A percentile compares a stretch with the other conserved stretches of the same genome.
Conservation (phyloP, 2,888 invertebrate genomes). For the Noctua fimbriata region DNA sequence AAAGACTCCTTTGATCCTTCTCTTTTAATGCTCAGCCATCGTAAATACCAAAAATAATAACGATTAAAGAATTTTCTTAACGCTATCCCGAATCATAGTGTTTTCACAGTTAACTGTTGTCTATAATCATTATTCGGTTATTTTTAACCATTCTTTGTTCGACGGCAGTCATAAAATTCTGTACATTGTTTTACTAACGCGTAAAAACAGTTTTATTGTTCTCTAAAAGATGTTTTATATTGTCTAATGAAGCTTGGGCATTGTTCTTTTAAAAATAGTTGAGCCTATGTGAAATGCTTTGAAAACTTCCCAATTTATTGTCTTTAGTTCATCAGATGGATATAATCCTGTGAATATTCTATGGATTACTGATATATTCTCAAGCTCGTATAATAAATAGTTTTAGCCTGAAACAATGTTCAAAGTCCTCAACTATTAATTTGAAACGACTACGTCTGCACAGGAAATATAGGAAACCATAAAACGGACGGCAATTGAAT, state of each 20-base stretch:
- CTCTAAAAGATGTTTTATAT: slow-evolving; percentile 84
- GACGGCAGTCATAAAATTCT: slow-evolving; percentile 80
- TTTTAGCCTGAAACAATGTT: slow-evolving; percentile 42
- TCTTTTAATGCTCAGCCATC: slow-evolving; percentile 52
- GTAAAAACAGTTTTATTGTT: slow-evolving; percentile 85
- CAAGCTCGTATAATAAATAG: slow-evolving; percentile 13
- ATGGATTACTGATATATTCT: slow-evolving; percentile 20
- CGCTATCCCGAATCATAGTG: slow-evolving; percentile 68
- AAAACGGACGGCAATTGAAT: slow-evolving; percentile 52
- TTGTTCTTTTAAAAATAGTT: slow-evolving; percentile 75
- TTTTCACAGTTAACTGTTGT: slow-evolving; percentile 73
- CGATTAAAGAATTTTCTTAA: slow-evolving; percentile 59
- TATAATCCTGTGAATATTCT: slow-evolving; percentile 14
- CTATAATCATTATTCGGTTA: slow-evolving; percentile 78
- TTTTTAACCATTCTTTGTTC: slow-evolving; percentile 80
- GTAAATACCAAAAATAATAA: slow-evolving; percentile 67
- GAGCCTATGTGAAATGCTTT: slow-evolving; percentile 60
- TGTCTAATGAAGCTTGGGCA: slow-evolving; percentile 76
- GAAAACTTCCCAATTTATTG: slow-evolving; percentile 57
- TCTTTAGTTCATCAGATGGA: slow-evolving; percentile 19
- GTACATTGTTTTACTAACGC: slow-evolving; percentile 78
- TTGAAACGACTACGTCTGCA: slow-evolving; percentile 34
- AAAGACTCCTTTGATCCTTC: slow-evolving; percentile 63
- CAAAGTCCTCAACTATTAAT: slow-evolving; percentile 40
- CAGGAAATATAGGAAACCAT: slow-evolving; percentile 48